Evolutionary conservation across 64 coral and sea anemone genomes (phyloP).

Genomic region (Astreopora myriophthalma): DNA sequence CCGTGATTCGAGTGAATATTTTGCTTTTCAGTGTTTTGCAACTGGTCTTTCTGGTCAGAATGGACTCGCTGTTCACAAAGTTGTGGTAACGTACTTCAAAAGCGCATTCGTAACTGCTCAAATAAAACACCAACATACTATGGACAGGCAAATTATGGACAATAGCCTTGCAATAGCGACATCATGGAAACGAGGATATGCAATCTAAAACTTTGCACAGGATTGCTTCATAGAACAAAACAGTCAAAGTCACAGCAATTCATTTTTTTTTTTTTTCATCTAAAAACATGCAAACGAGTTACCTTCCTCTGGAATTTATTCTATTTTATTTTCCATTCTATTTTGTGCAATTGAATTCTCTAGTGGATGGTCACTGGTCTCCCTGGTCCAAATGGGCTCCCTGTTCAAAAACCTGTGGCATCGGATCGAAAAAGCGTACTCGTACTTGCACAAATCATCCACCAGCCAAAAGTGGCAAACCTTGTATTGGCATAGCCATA

Average conservation of each 20-base stretch:
- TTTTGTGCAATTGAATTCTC: not conserved
- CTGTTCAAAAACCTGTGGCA: constrained; percentile 13
- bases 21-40: constrained; percentile 7
- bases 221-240: not conserved
- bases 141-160: too few species aligned
- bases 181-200: not conserved
- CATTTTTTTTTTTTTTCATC: not conserved
- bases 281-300: not conserved
- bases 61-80: constrained; percentile 23
- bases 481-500: not conserved
- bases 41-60: constrained; percentile 11
- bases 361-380: constrained; percentile 40
- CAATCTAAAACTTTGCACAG: constrained; percentile 13
- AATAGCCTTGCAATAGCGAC: not conserved
- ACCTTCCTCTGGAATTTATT: too few species aligned
- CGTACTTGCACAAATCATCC: constrained; percentile 18
- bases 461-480: constrained; percentile 21
- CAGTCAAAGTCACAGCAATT: not conserved
- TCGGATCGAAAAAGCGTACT: not conserved
- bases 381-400: constrained; percentile 16
- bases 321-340: not conserved
- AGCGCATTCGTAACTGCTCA: not conserved
- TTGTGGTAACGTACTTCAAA: constrained; percentile 5
- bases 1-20: too few species aligned
- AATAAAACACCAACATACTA: constrained; percentile 16